These are phyloP conservation scores for Drosophila colorata DNA, from an alignment of 2,888 invertebrate species.

Conservation along the genomic window DNA sequence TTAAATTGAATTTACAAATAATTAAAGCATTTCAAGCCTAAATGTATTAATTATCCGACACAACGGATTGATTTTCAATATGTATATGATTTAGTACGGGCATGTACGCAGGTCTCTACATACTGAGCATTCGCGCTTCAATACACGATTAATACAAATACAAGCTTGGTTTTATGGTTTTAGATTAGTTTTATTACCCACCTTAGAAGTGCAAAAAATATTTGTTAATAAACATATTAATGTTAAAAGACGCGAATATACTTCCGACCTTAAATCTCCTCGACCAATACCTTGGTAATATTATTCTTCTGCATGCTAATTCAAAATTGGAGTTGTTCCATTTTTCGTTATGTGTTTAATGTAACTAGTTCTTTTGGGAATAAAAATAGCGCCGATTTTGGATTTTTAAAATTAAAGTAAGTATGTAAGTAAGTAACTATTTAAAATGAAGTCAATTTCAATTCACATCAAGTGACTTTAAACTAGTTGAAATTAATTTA, in stretches of 20 bases:
- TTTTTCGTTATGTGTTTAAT: slow-evolving; percentile 12
- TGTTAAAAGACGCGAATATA: slow-evolving; percentile 25
- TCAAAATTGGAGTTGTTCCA: slow-evolving; percentile 41
- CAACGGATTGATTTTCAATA: slow-evolving; percentile 1
- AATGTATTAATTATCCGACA: too few species aligned
- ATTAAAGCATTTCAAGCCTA: neutral
- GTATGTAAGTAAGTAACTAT: too few species aligned
- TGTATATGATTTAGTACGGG: slow-evolving; percentile 1
- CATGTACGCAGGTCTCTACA: slow-evolving; percentile 8
- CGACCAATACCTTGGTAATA: slow-evolving; percentile 49
- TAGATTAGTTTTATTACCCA: slow-evolving; percentile 32
- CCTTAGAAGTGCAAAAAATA: slow-evolving; percentile 42
- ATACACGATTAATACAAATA: neutral
- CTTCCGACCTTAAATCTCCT: slow-evolving; percentile 28
- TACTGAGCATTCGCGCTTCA: neutral
- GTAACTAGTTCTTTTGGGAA: slow-evolving; percentile 11
- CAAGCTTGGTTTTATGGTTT: slow-evolving; percentile 1
- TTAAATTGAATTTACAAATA: neutral
- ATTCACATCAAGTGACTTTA: too few species aligned
- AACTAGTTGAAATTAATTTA: too few species aligned
- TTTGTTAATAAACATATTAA: slow-evolving; percentile 48
- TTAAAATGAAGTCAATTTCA: too few species aligned
- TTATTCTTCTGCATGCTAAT: slow-evolving; percentile 54
- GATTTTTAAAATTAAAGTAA: neutral
- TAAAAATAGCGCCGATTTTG: slow-evolving; percentile 14